phyloP scores from a whole-genome alignment of 2,113 vertebrate genomes.

The Bos javanicus region DNA sequence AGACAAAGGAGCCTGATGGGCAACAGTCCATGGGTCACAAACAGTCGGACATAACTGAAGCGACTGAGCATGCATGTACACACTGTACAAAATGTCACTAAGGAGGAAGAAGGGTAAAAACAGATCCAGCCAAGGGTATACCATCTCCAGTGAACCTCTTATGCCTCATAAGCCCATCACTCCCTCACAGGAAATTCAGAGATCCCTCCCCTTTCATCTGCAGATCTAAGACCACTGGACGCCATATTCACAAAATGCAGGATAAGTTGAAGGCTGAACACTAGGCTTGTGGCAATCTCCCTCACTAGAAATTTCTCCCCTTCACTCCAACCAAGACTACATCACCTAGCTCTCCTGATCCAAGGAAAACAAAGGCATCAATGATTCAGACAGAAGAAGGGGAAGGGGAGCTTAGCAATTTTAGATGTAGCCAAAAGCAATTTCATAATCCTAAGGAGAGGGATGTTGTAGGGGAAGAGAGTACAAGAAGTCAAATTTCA shows the following conservation, averaged over 20 bases:
- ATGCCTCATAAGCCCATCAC: neutral
- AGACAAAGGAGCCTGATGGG: neutral
- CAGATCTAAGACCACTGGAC: neutral
- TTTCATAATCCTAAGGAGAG: slow-evolving; percentile 23
- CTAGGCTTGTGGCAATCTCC: neutral
- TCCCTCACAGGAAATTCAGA: slow-evolving; percentile 14
- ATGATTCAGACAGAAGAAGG: slow-evolving; percentile 50
- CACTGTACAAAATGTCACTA: neutral
- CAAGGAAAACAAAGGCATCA: slow-evolving; percentile 42
- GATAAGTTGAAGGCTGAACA: neutral
- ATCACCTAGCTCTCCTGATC: slow-evolving; percentile 10
- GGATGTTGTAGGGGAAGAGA: neutral
- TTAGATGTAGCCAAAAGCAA: slow-evolving; percentile 48
- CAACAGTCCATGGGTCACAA: neutral
- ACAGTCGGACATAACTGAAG: neutral
- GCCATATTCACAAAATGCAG: slow-evolving; percentile 29
- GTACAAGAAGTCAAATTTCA: slow-evolving; percentile 44
- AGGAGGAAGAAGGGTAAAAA: slow-evolving; percentile 12
- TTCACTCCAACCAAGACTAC: neutral
- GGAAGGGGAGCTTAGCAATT: slow-evolving; percentile 39
- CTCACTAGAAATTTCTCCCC: slow-evolving; percentile 14
- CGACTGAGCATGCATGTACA: neutral
- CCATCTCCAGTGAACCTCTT: neutral
- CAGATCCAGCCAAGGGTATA: neutral
- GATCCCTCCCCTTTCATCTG: slow-evolving; percentile 33